phyloP scores from a whole-genome alignment of 2,797 vertebrate genomes.

The Liasis olivaceus region DNA sequence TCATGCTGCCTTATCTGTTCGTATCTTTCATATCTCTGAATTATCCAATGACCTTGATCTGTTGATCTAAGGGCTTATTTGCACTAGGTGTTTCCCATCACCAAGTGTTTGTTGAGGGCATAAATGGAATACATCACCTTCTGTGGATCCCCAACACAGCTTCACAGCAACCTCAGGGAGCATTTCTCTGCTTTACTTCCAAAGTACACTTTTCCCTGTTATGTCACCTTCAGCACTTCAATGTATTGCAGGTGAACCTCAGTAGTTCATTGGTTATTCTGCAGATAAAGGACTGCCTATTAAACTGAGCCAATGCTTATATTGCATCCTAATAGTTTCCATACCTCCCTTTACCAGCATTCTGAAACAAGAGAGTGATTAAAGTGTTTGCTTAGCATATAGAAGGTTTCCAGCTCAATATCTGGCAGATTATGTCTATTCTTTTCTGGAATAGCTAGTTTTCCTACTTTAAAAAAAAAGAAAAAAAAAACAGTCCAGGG shows the following conservation, averaged over 20 bases:
- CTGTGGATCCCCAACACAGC: background rate
- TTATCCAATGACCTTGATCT: background rate
- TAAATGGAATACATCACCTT: background rate
- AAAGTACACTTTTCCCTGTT: background rate
- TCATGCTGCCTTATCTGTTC: background rate
- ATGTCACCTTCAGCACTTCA: background rate
- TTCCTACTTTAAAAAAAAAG: background rate
- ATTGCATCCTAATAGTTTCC: background rate
- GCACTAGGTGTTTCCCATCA: background rate
- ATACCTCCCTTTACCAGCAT: background rate
- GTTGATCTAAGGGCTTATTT: background rate
- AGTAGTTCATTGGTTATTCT: background rate
- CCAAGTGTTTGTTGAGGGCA: background rate
- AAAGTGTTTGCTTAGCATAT: background rate
- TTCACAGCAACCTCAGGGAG: background rate
- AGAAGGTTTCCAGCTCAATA: background rate
- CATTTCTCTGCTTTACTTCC: background rate
- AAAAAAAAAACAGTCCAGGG: background rate
- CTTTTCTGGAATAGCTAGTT: background rate
- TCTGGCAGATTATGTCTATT: background rate
- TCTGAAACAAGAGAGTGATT: background rate
- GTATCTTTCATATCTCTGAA: background rate
- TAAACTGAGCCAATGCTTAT: background rate
- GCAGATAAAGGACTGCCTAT: background rate
- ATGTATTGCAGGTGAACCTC: background rate